Conservation (phyloP, 2,888 invertebrate genomes). For the Rhingia rostrata region DNA sequence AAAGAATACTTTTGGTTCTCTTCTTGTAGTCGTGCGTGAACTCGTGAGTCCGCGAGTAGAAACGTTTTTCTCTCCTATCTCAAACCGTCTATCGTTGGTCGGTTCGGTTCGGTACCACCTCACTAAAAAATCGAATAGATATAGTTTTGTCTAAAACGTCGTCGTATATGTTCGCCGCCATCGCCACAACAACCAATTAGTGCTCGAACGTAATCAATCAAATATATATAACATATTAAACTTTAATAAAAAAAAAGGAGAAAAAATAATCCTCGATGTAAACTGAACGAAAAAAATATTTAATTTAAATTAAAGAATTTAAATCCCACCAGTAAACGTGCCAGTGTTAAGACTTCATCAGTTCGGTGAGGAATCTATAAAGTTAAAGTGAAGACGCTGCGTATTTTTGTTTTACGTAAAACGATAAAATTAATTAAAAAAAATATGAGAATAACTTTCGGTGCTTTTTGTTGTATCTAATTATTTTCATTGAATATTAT, state of each 20-base stretch:
- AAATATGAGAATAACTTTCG: constrained; percentile 4
- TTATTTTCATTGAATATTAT: too few species aligned
- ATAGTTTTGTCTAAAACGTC: constrained; percentile 70
- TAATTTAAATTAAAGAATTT: constrained; percentile 5
- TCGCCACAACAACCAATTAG: constrained; percentile 31
- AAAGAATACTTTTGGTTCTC: constrained; percentile 1
- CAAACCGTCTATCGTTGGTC: constrained; percentile 39
- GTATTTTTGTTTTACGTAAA: constrained; percentile 7
- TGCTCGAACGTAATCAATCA: constrained; percentile 40
- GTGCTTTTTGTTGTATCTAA: neutral
- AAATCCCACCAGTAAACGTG: constrained; percentile 2
- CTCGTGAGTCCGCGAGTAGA: constrained; percentile 24
- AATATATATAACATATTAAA: constrained; percentile 8
- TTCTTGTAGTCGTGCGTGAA: constrained; percentile 39
- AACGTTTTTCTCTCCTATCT: constrained; percentile 31
- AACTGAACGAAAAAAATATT: neutral
- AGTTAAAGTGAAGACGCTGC: neutral
- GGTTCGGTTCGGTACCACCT: constrained; percentile 15
- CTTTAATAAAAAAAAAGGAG: neutral
- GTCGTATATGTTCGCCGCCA: constrained; percentile 55
- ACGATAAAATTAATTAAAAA: constrained; percentile 1
- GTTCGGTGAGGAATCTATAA: constrained; percentile 2
- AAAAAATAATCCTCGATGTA: constrained; percentile 1
- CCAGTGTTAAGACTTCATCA: constrained; percentile 29
- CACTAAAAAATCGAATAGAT: constrained; percentile 60